Evolutionary conservation across 2,888 invertebrate species (phyloP).

Genomic region (Drosophila stalkeri): DNA sequence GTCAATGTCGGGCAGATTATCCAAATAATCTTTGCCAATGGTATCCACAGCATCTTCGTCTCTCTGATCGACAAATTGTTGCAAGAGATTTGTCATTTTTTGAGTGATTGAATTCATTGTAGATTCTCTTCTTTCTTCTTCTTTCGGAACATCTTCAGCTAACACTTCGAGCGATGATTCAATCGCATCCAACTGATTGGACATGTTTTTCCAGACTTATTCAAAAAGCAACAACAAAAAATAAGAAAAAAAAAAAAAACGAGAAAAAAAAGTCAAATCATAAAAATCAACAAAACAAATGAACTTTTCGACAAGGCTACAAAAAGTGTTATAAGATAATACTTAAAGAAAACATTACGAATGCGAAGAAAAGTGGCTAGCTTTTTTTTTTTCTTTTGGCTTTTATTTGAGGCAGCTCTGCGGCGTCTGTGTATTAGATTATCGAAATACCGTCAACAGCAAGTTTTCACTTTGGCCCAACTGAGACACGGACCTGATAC

Average conservation of each 20-base stretch:
- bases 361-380: conserved; percentile 3
- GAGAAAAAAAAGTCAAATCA: neutral
- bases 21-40: neutral
- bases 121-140: neutral
- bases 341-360: neutral
- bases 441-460: conserved; percentile 17
- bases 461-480: conserved; percentile 18
- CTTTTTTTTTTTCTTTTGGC: neutral
- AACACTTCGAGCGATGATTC: neutral
- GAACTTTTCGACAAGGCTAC: conserved; percentile 1
- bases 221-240: too few species aligned
- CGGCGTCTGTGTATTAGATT: conserved; percentile 13
- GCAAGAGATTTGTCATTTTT: neutral
- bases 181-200: neutral
- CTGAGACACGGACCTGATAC: neutral
- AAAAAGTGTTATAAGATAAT: conserved; percentile 13
- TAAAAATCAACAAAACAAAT: conserved; percentile 9
- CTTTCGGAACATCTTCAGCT: neutral
- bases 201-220: neutral
- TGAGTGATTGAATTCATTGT: neutral
- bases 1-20: neutral
- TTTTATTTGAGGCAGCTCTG: neutral
- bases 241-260: neutral
- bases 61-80: neutral
- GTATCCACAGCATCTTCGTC: too few species aligned